Evolutionary conservation across 2,113 vertebrate species (phyloP).

Genomic region (Salvelinus namaycush): DNA sequence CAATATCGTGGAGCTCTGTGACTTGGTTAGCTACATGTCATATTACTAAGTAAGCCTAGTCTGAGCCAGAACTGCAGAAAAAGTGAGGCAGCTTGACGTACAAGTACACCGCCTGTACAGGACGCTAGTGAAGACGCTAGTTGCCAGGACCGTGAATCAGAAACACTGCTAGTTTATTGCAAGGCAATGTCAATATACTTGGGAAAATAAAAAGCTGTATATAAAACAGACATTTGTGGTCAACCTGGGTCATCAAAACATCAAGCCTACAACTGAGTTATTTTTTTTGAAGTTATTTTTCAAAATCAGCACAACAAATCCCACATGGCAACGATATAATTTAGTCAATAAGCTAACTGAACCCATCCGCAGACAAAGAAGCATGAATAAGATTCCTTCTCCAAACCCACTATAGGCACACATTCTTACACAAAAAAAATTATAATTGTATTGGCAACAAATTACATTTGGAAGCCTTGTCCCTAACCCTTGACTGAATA

Average conservation of each 20-base stretch:
- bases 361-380: not conserved
- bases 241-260: not conserved
- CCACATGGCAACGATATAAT: not conserved
- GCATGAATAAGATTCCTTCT: not conserved
- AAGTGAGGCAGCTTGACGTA: no score
- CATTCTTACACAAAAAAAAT: not conserved
- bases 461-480: conserved; percentile 19
- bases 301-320: not conserved
- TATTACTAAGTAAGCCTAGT: no score
- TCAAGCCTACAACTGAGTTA: not conserved
- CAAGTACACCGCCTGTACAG: no score
- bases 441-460: conserved; percentile 34
- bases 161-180: no score
- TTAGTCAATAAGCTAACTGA: not conserved
- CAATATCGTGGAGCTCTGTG: no score
- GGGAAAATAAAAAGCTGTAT: not conserved
- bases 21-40: no score
- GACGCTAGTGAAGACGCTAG: no score
- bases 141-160: no score
- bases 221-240: not conserved
- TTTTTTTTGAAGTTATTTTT: not conserved
- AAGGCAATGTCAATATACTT: no score
- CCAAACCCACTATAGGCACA: not conserved
- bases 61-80: no score
- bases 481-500: conserved; percentile 44